phyloP scores from a whole-genome alignment of 2,888 invertebrate genomes.

The Folsomia manolachei region DNA sequence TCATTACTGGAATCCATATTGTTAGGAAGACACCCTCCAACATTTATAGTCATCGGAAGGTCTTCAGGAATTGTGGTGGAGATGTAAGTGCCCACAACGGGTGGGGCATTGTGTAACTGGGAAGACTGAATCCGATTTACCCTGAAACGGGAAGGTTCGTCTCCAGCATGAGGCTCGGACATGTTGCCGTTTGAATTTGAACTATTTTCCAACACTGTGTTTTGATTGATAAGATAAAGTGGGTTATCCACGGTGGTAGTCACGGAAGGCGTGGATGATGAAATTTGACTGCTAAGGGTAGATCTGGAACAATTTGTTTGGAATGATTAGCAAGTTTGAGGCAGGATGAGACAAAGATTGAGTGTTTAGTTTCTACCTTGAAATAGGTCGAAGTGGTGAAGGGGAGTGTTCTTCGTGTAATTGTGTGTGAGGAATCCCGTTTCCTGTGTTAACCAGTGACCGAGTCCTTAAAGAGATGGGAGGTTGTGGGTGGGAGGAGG shows the following conservation, averaged over 20 bases:
- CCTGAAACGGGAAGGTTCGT: constrained; percentile 43
- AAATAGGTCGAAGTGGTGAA: not conserved
- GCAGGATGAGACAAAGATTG: not conserved
- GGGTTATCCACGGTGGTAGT: not conserved
- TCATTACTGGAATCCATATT: not conserved
- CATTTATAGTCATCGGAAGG: constrained; percentile 52
- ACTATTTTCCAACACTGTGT: not conserved
- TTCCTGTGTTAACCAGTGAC: constrained; percentile 32
- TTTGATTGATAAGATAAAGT: not conserved
- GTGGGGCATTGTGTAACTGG: constrained; percentile 30
- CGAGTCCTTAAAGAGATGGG: constrained; percentile 28
- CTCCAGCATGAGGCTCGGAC: constrained; percentile 34
- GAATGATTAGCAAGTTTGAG: too few species aligned
- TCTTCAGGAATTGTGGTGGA: constrained; percentile 43
- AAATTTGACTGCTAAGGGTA: too few species aligned
- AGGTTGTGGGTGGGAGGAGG: constrained; percentile 7
- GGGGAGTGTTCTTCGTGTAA: constrained; percentile 17
- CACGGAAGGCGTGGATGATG: constrained; percentile 5
- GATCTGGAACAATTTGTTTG: too few species aligned
- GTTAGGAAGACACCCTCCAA: not conserved
- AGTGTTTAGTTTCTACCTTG: not conserved
- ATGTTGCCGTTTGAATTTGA: constrained; percentile 11
- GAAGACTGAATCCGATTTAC: constrained; percentile 47
- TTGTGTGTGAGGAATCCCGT: constrained; percentile 27
- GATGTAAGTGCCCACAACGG: constrained; percentile 26